Conservation (phyloP, 2,113 vertebrate genomes). For the Muscicapa adusta region DNA sequence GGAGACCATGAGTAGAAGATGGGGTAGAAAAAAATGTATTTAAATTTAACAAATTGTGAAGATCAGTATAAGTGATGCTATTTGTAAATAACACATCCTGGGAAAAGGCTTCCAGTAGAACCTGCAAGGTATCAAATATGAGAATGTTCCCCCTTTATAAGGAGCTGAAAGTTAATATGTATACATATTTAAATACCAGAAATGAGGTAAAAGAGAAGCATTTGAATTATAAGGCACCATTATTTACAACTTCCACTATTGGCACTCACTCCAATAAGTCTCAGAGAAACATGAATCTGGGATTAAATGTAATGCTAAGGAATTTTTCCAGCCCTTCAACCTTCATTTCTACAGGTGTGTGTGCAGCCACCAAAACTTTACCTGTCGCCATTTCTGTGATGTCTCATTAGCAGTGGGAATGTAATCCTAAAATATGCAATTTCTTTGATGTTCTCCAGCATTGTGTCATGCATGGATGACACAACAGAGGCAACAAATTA, state of each 20-base stretch:
- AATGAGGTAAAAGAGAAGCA: slow-evolving; percentile 72
- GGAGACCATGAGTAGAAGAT: neutral
- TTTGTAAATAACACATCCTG: neutral
- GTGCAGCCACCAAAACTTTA: slow-evolving; percentile 39
- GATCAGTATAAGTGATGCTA: neutral
- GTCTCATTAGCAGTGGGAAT: slow-evolving; percentile 10
- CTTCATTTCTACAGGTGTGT: slow-evolving; percentile 32
- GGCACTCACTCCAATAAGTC: slow-evolving; percentile 68
- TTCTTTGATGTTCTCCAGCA: slow-evolving; percentile 52
- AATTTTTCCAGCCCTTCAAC: slow-evolving; percentile 28
- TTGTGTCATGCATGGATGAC: slow-evolving; percentile 25
- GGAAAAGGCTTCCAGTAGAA: slow-evolving; percentile 1
- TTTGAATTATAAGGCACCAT: slow-evolving; percentile 73
- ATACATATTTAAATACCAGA: slow-evolving; percentile 62
- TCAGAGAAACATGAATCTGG: slow-evolving; percentile 31
- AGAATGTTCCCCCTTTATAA: neutral
- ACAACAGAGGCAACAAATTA: neutral
- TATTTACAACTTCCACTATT: slow-evolving; percentile 71
- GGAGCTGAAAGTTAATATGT: neutral
- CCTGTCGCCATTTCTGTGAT: neutral
- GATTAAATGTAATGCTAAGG: slow-evolving; percentile 9
- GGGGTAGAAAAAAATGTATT: neutral
- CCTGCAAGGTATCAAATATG: slow-evolving; percentile 8
- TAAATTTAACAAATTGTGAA: neutral
- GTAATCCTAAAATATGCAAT: neutral